Base-by-base conservation (phyloP, 2,797 vertebrate species). In the Simalia tracyae region DNA sequence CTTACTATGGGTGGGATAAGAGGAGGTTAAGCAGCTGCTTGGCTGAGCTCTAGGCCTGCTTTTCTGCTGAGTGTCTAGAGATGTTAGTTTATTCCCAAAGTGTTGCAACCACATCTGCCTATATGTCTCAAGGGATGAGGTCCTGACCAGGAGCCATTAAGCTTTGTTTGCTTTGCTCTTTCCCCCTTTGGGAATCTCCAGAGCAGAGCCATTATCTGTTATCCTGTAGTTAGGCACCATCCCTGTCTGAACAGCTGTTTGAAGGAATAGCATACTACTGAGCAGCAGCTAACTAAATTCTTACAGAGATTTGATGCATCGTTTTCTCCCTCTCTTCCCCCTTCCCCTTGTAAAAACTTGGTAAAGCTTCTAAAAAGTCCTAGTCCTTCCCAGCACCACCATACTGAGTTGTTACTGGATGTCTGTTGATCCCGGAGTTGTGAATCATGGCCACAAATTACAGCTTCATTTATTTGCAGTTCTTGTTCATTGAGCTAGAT, bases 191-290 rank as follows among this genome's bases (percentile, higher is more conserved):
- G 60, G 61, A 88, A n/a, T 68, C 76, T 50, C 61, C 26, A 5
- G 15, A 84, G 86, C 61, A 68, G 56, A 84, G 60, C 86, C 60
- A 57, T 93, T 91, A 85, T 84, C 90, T 0, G 5, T 0, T 0
- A 0, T 61, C 36, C n/a, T 76, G 87, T 89, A 17, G 56, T 54
- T 76, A 84, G 72, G 8, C 72, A 5, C 61, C 46, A 2, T 61
- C 15, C 76, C 88, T 89, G 57, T 85, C 56, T 86, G 64, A 89
- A 91, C 84, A 91, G 87, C 87, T 86, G 87, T 56, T 63, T n/a
- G n/a, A 17, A 46, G 31, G 87, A 50, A 59, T 72, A 28, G 87
- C 66, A 22, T 17, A 50, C 46, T 12, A 9, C 36, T 86, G 36
- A 86, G 61, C 60, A 88, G 31, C 31, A 86, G n/a, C 87, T n/a